Conservation (phyloP, 1,140 invertebrate genomes). For the Colletes latitarsis region DNA sequence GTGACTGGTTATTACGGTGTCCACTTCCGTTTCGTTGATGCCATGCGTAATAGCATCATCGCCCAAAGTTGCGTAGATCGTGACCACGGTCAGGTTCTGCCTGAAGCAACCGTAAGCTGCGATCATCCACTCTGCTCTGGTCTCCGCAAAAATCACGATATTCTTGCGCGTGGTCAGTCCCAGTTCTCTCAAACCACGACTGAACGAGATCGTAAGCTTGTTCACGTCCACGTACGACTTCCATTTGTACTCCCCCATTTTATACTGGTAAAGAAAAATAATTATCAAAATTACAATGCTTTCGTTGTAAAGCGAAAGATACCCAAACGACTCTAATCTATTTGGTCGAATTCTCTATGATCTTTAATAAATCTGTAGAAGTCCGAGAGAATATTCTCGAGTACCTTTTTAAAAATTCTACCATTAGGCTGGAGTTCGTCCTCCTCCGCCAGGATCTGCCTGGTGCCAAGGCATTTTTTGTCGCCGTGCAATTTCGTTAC, state of each 20-base stretch:
- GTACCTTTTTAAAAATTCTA: slow-evolving; percentile 96
- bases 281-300: too few species aligned
- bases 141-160: slow-evolving; percentile 98
- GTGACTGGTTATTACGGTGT: slow-evolving; percentile 93
- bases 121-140: slow-evolving; percentile 98
- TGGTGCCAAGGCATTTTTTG: slow-evolving; percentile 92
- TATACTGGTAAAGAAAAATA: slow-evolving; percentile 85
- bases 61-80: slow-evolving; percentile 97
- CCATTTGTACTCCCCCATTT: slow-evolving; percentile 97
- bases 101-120: slow-evolving; percentile 96
- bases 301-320: too few species aligned
- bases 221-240: slow-evolving; percentile 92
- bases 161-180: slow-evolving; percentile 86
- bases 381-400: too few species aligned
- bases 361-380: too few species aligned
- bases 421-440: slow-evolving; percentile 97
- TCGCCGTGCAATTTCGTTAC: slow-evolving; percentile 87
- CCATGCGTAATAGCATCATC: slow-evolving; percentile 97
- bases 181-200: slow-evolving; percentile 87
- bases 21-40: slow-evolving; percentile 97
- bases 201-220: slow-evolving; percentile 87
- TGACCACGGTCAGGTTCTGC: slow-evolving; percentile 93
- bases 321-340: too few species aligned
- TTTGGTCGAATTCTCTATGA: too few species aligned
- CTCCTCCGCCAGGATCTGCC: slow-evolving; percentile 95